phyloP scores from a whole-genome alignment of 2,113 vertebrate species.

The Mola mola region DNA sequence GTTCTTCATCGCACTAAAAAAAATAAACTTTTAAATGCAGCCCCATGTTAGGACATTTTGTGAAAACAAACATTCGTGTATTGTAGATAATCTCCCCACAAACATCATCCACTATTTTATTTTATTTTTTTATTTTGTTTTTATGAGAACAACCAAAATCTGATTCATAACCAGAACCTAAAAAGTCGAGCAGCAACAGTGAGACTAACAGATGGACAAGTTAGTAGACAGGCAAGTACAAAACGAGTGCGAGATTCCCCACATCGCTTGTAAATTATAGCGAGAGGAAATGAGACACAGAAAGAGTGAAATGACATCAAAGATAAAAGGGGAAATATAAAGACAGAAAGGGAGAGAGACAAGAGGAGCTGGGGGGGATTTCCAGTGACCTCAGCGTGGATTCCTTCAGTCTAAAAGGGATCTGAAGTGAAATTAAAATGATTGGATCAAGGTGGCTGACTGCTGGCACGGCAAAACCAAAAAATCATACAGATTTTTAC shows the following conservation, averaged over 20 bases:
- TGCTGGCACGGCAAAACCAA: slow-evolving; percentile 51
- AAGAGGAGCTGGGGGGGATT: slow-evolving; percentile 50
- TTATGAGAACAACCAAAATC: slow-evolving; percentile 29
- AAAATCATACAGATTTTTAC: slow-evolving; percentile 35
- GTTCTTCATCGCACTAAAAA: not conserved
- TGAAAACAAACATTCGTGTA: slow-evolving; percentile 13
- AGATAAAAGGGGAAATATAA: slow-evolving; percentile 60
- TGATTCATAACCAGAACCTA: slow-evolving; percentile 5
- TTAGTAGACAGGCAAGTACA: slow-evolving; percentile 23
- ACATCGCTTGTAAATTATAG: slow-evolving; percentile 52
- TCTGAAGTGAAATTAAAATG: slow-evolving; percentile 59
- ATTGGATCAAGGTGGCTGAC: slow-evolving; percentile 69
- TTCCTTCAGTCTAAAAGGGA: slow-evolving; percentile 44
- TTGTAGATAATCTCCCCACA: not conserved
- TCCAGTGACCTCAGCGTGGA: slow-evolving; percentile 54
- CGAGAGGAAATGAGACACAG: slow-evolving; percentile 63
- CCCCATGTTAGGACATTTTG: not conserved
- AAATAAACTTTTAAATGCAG: not conserved
- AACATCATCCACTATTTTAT: slow-evolving; percentile 18
- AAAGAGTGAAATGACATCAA: slow-evolving; percentile 56
- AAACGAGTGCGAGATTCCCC: slow-evolving; percentile 61
- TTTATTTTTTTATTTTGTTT: not conserved
- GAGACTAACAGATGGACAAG: slow-evolving; percentile 63
- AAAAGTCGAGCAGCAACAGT: slow-evolving; percentile 12
- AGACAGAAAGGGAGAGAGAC: slow-evolving; percentile 33